phyloP scores from a whole-genome alignment of 1,140 invertebrate species.

The Branchinecta lynchi region DNA sequence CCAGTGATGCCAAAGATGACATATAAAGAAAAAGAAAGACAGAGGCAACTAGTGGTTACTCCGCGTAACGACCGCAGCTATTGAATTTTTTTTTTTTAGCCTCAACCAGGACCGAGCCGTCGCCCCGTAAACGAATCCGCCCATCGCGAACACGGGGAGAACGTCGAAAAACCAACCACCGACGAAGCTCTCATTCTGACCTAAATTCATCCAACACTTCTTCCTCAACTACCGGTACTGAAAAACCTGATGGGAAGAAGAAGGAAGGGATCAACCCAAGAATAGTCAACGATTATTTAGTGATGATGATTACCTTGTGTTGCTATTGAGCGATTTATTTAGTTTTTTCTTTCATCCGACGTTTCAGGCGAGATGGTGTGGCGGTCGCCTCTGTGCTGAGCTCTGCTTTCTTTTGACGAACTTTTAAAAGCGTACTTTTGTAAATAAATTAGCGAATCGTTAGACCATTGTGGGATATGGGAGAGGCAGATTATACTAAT shows the following conservation, averaged over 20 bases:
- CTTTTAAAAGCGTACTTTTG: no score
- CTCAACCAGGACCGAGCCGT: neutral
- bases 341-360: no score
- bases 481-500: no score
- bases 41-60: no score
- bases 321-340: neutral
- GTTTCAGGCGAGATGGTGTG: no score
- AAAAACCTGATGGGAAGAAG: neutral
- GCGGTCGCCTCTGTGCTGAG: no score
- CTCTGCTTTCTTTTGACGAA: no score
- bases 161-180: neutral
- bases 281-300: constrained; percentile 7
- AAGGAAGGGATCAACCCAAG: neutral
- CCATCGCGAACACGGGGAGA: neutral
- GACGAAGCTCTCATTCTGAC: neutral
- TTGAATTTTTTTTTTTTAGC: neutral
- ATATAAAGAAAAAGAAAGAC: no score
- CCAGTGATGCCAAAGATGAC: no score
- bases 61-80: no score
- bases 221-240: neutral
- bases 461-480: no score
- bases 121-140: neutral
- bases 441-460: no score
- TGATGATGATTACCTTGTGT: constrained; percentile 7
- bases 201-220: neutral